Conservation (phyloP, 2,888 invertebrate genomes). For the Cepaea hortensis region DNA sequence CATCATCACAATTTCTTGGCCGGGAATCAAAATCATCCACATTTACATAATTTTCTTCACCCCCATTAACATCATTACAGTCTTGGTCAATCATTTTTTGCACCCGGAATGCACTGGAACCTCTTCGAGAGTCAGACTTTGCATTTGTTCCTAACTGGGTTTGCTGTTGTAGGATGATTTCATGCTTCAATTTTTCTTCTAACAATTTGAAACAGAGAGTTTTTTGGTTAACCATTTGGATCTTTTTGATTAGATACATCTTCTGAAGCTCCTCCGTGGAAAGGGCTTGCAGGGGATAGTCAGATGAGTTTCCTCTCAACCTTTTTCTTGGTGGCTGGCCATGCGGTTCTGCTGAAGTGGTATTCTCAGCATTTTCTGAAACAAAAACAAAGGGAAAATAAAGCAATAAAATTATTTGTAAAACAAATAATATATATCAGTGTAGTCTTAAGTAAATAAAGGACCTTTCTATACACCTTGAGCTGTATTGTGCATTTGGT, state of each 20-base stretch:
- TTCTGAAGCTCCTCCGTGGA: conserved; percentile 16
- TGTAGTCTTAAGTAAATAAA: neutral
- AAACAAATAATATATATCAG: neutral
- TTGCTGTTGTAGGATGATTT: neutral
- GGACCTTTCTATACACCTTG: neutral
- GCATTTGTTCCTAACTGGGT: neutral
- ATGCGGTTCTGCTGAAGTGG: neutral
- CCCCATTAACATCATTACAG: neutral
- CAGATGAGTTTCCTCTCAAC: neutral
- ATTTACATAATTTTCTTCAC: conserved; percentile 3
- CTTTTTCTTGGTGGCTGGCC: neutral
- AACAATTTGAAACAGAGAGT: conserved; percentile 18
- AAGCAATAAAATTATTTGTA: neutral
- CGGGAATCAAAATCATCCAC: neutral
- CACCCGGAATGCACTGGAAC: neutral
- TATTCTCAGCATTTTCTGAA: neutral
- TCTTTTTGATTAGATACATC: conserved; percentile 15
- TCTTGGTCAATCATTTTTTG: neutral
- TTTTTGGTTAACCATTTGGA: conserved; percentile 28
- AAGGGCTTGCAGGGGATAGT: neutral
- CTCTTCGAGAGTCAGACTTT: neutral
- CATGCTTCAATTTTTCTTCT: conserved; percentile 8
- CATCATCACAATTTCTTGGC: neutral
- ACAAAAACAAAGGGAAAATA: neutral
- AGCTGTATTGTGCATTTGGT: no score